These are phyloP conservation scores for Altica lythri DNA, from an alignment of 2,888 invertebrate genomes.

Conservation along the genomic window DNA sequence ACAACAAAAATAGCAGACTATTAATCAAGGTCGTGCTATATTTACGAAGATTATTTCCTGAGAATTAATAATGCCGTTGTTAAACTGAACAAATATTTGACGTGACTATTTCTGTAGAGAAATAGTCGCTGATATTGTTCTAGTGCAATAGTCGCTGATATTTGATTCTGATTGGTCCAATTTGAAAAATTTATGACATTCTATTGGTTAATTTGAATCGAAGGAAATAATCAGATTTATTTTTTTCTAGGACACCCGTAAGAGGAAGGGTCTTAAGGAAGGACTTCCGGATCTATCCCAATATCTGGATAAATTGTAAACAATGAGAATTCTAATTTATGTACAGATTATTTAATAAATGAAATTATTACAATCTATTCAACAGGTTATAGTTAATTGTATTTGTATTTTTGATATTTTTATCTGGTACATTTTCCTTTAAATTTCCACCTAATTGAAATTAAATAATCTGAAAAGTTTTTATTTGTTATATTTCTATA, in stretches of 20 bases:
- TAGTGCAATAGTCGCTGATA: too few species aligned
- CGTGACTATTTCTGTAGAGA: too few species aligned
- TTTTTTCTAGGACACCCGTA: slow-evolving; percentile 84
- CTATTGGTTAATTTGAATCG: too few species aligned
- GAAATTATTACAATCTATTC: slow-evolving; percentile 41
- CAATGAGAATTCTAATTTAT: slow-evolving; percentile 50
- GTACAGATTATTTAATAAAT: slow-evolving; percentile 55
- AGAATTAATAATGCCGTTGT: too few species aligned
- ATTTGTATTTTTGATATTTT: slow-evolving; percentile 32
- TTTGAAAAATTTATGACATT: too few species aligned
- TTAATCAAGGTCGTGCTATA: too few species aligned
- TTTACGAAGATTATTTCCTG: too few species aligned
- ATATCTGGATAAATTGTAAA: slow-evolving; percentile 99
- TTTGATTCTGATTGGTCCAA: too few species aligned
- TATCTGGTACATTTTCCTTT: slow-evolving; percentile 33
- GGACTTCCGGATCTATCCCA: slow-evolving; percentile 92
- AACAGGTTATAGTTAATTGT: slow-evolving; percentile 34
- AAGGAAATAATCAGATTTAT: too few species aligned
- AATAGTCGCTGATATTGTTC: too few species aligned
- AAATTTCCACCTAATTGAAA: slow-evolving; percentile 15
- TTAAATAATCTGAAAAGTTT: slow-evolving; percentile 30
- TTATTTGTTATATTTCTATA: slow-evolving; percentile 35
- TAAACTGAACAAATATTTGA: too few species aligned
- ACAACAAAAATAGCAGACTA: too few species aligned
- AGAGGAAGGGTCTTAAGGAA: slow-evolving; percentile 99